phyloP scores from a whole-genome alignment of 2,888 invertebrate genomes.

The Pelosia muscerda region DNA sequence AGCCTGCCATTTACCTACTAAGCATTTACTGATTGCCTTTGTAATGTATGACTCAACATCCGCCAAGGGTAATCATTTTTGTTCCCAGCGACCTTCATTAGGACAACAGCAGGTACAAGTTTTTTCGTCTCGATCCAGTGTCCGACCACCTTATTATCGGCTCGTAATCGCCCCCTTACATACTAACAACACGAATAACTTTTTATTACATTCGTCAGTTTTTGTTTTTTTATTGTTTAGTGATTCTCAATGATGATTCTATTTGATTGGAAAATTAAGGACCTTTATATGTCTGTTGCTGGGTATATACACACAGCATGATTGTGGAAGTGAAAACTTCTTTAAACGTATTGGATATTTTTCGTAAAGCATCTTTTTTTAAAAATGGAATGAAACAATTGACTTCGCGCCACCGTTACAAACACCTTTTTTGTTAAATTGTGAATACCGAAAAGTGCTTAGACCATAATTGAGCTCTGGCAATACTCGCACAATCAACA shows the following conservation, averaged over 20 bases:
- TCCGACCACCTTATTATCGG: slow-evolving; percentile 69
- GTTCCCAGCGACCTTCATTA: slow-evolving; percentile 74
- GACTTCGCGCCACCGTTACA: no score
- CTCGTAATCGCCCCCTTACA: slow-evolving; percentile 65
- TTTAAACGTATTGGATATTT: no score
- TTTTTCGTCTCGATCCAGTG: slow-evolving; percentile 67
- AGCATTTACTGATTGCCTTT: slow-evolving; percentile 49
- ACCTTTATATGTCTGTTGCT: neutral
- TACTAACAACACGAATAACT: slow-evolving; percentile 57
- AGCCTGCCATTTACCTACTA: slow-evolving; percentile 43
- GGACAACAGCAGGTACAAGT: slow-evolving; percentile 76
- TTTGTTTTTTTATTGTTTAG: slow-evolving; percentile 49
- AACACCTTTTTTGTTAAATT: no score
- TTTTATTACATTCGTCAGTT: slow-evolving; percentile 62
- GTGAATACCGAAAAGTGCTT: no score
- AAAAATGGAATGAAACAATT: no score
- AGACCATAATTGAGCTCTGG: no score
- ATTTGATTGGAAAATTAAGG: slow-evolving; percentile 13
- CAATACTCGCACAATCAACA: no score
- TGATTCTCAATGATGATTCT: slow-evolving; percentile 48
- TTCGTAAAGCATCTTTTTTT: no score
- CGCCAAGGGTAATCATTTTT: slow-evolving; percentile 63
- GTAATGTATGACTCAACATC: slow-evolving; percentile 57
- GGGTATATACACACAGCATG: neutral
- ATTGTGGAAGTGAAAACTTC: no score